Percentiles rank a stretch among this genome's conserved stretches.
These are phyloP conservation scores for Staurois parvus DNA, from an alignment of 2,797 vertebrate species.

Conservation along the genomic window DNA sequence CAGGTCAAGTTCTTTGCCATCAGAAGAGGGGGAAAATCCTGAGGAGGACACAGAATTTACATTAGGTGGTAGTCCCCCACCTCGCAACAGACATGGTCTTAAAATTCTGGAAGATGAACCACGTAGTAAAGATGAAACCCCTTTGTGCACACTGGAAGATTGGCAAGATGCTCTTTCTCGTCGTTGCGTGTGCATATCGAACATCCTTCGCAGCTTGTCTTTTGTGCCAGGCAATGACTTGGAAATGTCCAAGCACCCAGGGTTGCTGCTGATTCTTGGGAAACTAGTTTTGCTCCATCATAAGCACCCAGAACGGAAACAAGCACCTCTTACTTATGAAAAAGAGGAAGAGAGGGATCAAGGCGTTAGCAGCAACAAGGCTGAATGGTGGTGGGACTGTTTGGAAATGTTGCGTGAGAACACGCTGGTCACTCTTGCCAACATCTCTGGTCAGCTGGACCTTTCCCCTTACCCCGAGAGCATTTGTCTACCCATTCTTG, in stretches of 20 bases:
- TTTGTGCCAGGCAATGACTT: conserved; percentile 97
- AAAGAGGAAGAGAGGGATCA: conserved; percentile 96
- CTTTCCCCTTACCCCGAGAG: conserved; percentile 95
- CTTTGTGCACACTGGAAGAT: conserved; percentile 89
- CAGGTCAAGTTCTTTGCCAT: conserved; percentile 79
- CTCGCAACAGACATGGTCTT: conserved; percentile 79
- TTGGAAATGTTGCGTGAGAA: conserved; percentile 97
- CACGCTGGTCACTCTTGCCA: conserved; percentile 95
- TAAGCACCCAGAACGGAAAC: conserved; percentile 95
- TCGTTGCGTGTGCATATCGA: conserved; percentile 96
- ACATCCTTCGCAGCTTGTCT: conserved; percentile 96
- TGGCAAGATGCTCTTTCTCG: conserved; percentile 97
- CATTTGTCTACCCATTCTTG: conserved; percentile 96
- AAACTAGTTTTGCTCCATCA: conserved; percentile 95
- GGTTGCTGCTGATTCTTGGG: conserved; percentile 92
- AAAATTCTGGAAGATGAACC: conserved; percentile 96
- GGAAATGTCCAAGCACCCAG: conserved; percentile 97
- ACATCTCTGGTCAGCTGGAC: conserved; percentile 98
- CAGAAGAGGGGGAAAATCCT: conserved; percentile 67
- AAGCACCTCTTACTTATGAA: conserved; percentile 94
- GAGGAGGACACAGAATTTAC: conserved; percentile 76
- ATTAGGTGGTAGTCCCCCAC: conserved; percentile 76
- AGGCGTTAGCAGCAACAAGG: conserved; percentile 90
- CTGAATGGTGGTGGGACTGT: conserved; percentile 99
- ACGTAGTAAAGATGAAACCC: conserved; percentile 97